Evolutionary conservation across 2,888 invertebrate genomes (phyloP), one percentile per base, ranked within the genome.

Genomic region (Drosophila sordidula): DNA sequence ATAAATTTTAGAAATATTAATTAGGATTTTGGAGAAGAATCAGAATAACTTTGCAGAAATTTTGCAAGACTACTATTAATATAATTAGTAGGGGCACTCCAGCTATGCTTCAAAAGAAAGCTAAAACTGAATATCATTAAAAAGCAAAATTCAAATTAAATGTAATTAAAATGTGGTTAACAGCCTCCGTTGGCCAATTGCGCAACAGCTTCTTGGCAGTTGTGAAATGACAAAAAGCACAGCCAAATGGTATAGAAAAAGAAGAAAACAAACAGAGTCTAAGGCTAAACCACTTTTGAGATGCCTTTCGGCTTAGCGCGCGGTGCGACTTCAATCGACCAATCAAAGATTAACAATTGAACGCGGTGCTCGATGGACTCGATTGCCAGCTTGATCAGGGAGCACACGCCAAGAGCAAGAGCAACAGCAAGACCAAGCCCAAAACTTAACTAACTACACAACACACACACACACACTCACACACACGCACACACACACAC

Each of bases 311-410:
- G 88, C 83, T 87, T 65, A 74, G 62, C 44, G 71, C 22, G 78
- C 87, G 80, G 87, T 54, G 44, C 46, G 57, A 78, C 87, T 73
- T 87, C 82, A 82, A 82, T 82, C 83, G 75, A 85, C 75, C 83
- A 84, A 84, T 84, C 80, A 80, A 80, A 82, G 78, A 47, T 51
- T 32, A 68, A 68, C 78, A 77, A 75, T 75, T 76, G 75, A 70
- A 70, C 51, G 29, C 29, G 29, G 9, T 29, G 29, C 29, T 73
- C 71, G 58, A 42, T 42, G 36, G 29, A 22, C 42, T 36, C 67
- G 56, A 73, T 34, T 34, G 51, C 26, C 16, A 22, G 36, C 32
- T 36, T 41, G 56, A 69, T 55, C 59, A 65, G 65, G 67, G 61
- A 78, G 75, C 80, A 81, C 81, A 81, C 79, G 81, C 81, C 78